Evolutionary conservation across 2,113 vertebrate species (phyloP).

Genomic region (Garra rufa): DNA sequence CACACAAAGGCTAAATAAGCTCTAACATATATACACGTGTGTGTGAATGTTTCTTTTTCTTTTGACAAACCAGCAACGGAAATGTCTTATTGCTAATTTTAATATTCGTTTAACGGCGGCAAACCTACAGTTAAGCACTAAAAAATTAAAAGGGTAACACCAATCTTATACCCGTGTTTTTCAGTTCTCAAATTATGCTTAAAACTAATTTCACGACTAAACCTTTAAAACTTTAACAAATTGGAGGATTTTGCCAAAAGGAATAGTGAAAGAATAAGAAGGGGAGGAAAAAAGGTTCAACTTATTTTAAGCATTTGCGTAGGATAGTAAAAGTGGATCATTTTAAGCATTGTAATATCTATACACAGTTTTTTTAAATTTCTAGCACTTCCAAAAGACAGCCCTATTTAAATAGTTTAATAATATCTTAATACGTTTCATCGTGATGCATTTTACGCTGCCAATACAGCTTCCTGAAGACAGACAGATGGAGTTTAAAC

Average conservation of each 20-base stretch:
- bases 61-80: background rate
- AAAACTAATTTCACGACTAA: background rate
- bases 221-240: too few relatives aligned
- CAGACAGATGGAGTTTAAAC: slow-evolving; percentile 19
- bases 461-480: background rate
- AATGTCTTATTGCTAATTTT: background rate
- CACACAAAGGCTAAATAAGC: background rate
- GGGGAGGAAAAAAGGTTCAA: background rate
- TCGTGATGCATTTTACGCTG: background rate
- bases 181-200: background rate
- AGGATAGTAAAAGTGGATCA: background rate
- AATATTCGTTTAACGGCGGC: background rate
- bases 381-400: background rate
- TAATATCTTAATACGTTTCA: too few relatives aligned
- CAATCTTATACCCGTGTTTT: background rate
- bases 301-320: background rate
- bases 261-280: background rate
- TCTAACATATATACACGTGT: background rate
- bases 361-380: background rate
- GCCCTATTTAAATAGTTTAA: background rate
- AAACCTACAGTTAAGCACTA: background rate
- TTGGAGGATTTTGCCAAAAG: background rate
- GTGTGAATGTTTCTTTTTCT: background rate
- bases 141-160: background rate
- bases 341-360: background rate